These are phyloP conservation scores for Cataglyphis hispanica DNA, from an alignment of 1,140 invertebrate genomes.

Conservation along the genomic window DNA sequence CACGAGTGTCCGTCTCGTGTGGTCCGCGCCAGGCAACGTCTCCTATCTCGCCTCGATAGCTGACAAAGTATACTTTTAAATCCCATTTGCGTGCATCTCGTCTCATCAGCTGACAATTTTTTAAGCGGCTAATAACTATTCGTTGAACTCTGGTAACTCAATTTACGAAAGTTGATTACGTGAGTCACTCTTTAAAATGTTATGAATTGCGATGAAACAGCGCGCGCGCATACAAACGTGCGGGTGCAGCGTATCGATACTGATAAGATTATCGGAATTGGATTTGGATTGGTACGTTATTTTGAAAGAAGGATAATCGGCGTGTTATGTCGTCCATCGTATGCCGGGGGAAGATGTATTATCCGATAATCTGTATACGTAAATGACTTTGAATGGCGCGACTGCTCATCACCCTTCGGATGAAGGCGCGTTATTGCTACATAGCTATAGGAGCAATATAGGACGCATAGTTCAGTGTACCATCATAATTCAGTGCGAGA, in stretches of 20 bases:
- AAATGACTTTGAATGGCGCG: constrained; percentile 38
- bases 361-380: constrained; percentile 42
- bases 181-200: background rate
- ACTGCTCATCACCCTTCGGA: constrained; percentile 13
- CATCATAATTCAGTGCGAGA: constrained; percentile 24
- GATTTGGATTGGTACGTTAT: background rate
- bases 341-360: background rate
- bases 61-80: constrained; percentile 42
- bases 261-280: constrained; percentile 28
- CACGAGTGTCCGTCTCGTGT: constrained; percentile 47
- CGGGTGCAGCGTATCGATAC: background rate
- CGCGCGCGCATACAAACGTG: background rate
- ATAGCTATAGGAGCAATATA: background rate
- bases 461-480: background rate
- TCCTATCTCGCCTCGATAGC: constrained; percentile 1
- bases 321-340: constrained; percentile 15
- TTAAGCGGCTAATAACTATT: constrained; percentile 20
- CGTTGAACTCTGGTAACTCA: constrained; percentile 2
- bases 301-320: constrained; percentile 12
- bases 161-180: constrained; percentile 6
- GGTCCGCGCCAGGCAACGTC: constrained; percentile 51
- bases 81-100: constrained; percentile 30
- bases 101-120: constrained; percentile 33
- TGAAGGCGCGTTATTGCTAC: background rate
- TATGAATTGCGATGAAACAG: background rate